Conservation (phyloP, 2,113 vertebrate species). For the Upupa epops region DNA sequence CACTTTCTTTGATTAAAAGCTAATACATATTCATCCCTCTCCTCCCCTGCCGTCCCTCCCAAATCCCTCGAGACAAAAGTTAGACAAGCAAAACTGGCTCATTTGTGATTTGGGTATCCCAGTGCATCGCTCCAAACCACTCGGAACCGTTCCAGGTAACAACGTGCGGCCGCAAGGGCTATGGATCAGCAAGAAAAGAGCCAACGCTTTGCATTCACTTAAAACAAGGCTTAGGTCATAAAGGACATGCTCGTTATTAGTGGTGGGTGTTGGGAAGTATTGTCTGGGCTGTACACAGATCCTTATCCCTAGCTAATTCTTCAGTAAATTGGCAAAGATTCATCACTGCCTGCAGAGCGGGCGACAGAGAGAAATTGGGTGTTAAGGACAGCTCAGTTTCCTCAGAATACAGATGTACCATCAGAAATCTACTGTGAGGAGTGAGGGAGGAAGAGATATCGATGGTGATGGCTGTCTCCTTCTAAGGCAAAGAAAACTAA, state of each 20-base stretch:
- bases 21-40: constrained; percentile 66
- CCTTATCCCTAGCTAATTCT: constrained; percentile 53
- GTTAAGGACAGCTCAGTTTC: constrained; percentile 9
- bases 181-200: constrained; percentile 12
- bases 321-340: constrained; percentile 47
- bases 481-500: constrained; percentile 49
- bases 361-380: constrained; percentile 58
- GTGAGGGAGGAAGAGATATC: constrained; percentile 23
- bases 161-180: not conserved
- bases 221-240: constrained; percentile 30
- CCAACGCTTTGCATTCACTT: constrained; percentile 32
- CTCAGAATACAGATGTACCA: constrained; percentile 54
- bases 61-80: constrained; percentile 29
- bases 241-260: constrained; percentile 49
- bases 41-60: constrained; percentile 41
- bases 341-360: constrained; percentile 29
- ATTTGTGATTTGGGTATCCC: constrained; percentile 45
- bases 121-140: not conserved
- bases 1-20: constrained; percentile 67
- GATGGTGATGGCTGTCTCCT: constrained; percentile 1
- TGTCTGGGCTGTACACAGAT: constrained; percentile 40
- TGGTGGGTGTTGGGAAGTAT: constrained; percentile 27
- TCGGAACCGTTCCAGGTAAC: constrained; percentile 43
- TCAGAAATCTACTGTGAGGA: not conserved
- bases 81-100: constrained; percentile 40